These are phyloP conservation scores for Champsocephalus esox DNA, from an alignment of 2,797 vertebrate genomes.

Conservation along the genomic window DNA sequence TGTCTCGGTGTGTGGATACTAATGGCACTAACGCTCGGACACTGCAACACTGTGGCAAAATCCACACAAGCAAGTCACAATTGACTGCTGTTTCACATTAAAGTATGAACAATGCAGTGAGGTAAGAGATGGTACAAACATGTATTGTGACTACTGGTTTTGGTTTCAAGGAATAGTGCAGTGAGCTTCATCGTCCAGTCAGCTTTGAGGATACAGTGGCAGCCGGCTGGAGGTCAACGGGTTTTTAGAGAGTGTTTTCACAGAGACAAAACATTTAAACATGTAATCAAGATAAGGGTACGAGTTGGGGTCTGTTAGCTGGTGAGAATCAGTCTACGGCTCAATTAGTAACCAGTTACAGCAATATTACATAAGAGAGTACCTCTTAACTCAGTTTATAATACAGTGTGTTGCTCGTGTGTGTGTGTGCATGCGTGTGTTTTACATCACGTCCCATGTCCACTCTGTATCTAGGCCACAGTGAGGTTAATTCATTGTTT, in stretches of 20 bases:
- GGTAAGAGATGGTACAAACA: constrained; percentile 70
- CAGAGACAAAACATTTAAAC: constrained; percentile 76
- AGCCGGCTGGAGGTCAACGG: constrained; percentile 67
- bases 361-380: constrained; percentile 68
- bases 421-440: constrained; percentile 14
- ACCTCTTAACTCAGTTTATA: constrained; percentile 68
- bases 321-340: constrained; percentile 80
- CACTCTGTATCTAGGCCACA: constrained; percentile 65
- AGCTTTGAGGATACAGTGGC: constrained; percentile 66
- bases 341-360: constrained; percentile 76
- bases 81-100: constrained; percentile 35
- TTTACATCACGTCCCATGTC: constrained; percentile 64
- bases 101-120: constrained; percentile 73
- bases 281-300: constrained; percentile 69
- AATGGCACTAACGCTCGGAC: constrained; percentile 52
- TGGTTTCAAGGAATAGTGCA: constrained; percentile 80
- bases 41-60: constrained; percentile 54
- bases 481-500: constrained; percentile 63
- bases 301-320: constrained; percentile 73
- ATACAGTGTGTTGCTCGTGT: constrained; percentile 66
- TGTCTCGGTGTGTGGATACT: constrained; percentile 43
- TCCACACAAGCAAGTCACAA: constrained; percentile 48
- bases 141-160: constrained; percentile 64
- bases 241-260: constrained; percentile 67
- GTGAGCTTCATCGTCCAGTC: constrained; percentile 58